Conservation (phyloP, 2,888 invertebrate species). For the Scotopteryx bipunctaria region DNA sequence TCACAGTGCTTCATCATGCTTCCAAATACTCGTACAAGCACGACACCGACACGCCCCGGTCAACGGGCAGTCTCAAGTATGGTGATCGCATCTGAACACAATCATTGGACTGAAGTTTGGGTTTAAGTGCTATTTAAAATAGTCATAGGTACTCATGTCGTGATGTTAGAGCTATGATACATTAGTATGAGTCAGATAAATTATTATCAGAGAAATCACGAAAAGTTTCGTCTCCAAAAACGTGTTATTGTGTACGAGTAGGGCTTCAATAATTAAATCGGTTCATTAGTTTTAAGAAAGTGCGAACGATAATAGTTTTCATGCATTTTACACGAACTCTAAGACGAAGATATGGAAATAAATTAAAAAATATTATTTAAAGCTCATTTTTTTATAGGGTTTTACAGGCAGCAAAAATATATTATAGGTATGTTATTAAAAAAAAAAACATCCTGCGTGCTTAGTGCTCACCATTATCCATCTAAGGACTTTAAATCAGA, state of each 20-base stretch:
- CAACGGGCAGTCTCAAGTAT: slow-evolving; percentile 64
- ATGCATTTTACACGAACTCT: slow-evolving; percentile 73
- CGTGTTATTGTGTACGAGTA: slow-evolving; percentile 41
- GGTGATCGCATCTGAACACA: slow-evolving; percentile 63
- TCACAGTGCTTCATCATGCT: slow-evolving; percentile 35
- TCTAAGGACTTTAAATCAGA: too few relatives aligned
- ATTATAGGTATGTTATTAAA: too few relatives aligned
- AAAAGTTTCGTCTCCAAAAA: not conserved
- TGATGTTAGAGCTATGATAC: slow-evolving; percentile 56
- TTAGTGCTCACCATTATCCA: too few relatives aligned
- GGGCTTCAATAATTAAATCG: slow-evolving; percentile 48
- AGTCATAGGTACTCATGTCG: slow-evolving; percentile 37
- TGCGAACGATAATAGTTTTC: slow-evolving; percentile 58
- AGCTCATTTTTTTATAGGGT: slow-evolving; percentile 27
- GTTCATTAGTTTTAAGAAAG: slow-evolving; percentile 52
- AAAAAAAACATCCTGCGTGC: not conserved
- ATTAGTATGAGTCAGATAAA: slow-evolving; percentile 45
- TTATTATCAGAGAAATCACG: slow-evolving; percentile 10
- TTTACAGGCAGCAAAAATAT: too few relatives aligned
- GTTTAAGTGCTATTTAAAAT: slow-evolving; percentile 45
- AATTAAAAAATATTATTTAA: slow-evolving; percentile 41
- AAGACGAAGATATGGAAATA: slow-evolving; percentile 57
- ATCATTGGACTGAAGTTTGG: slow-evolving; percentile 21
- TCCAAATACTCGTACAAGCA: slow-evolving; percentile 41
- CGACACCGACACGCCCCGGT: slow-evolving; percentile 44